These are phyloP conservation scores for Opisthocomus hoazin DNA, from an alignment of 2,113 vertebrate genomes.

Conservation along the genomic window DNA sequence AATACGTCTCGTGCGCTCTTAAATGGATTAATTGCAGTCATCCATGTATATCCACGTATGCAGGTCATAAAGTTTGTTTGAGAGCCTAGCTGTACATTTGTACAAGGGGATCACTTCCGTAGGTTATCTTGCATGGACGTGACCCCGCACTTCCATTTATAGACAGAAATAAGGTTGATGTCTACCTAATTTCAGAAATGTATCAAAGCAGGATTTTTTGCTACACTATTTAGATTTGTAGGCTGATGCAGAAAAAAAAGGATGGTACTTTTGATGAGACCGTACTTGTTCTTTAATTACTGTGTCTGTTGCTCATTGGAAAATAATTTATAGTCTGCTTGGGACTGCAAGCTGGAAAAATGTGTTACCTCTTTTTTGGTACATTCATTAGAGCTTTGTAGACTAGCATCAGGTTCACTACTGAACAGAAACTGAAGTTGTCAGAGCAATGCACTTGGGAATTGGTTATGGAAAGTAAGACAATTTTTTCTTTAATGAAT, in stretches of 20 bases:
- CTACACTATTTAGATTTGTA: neutral
- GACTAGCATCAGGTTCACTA: conserved; percentile 43
- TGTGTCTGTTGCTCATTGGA: neutral
- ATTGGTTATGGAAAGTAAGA: conserved; percentile 57
- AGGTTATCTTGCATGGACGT: neutral
- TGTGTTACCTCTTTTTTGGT: neutral
- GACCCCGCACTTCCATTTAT: neutral
- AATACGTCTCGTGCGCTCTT: neutral
- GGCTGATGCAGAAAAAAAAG: neutral
- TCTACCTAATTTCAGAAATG: neutral
- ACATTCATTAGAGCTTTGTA: conserved; percentile 28
- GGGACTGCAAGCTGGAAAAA: neutral
- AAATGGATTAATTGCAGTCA: neutral
- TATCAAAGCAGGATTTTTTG: neutral
- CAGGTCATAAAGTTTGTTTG: neutral
- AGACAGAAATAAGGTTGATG: neutral
- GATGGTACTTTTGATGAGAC: neutral
- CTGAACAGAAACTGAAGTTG: conserved; percentile 50
- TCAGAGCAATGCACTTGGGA: conserved; percentile 36
- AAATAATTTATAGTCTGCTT: conserved; percentile 21
- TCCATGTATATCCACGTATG: neutral
- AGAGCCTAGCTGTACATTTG: neutral
- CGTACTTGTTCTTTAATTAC: conserved; percentile 24
- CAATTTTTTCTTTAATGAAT: conserved; percentile 64
- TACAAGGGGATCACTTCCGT: neutral